These are phyloP conservation scores for Lochmaea capreae DNA, from an alignment of 2,888 invertebrate genomes.

Conservation along the genomic window DNA sequence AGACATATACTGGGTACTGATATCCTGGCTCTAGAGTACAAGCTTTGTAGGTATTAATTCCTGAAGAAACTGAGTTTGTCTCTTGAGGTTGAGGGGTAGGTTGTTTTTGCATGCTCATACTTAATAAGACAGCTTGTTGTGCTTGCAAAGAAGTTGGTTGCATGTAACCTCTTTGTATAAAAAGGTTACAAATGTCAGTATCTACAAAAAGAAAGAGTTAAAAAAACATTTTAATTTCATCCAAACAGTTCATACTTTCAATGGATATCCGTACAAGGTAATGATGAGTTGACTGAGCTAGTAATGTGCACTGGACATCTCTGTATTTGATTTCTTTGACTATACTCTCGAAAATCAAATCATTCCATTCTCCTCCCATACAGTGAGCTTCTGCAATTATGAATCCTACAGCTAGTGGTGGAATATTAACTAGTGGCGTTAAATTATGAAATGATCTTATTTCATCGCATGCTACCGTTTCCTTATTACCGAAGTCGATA, in stretches of 20 bases:
- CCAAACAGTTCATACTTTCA: conserved; percentile 51
- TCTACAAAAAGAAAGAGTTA: conserved; percentile 48
- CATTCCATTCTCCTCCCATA: conserved; percentile 67
- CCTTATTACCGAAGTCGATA: conserved; percentile 76
- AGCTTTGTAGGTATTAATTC: conserved; percentile 67
- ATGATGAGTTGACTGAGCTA: conserved; percentile 61
- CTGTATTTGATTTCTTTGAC: conserved; percentile 63
- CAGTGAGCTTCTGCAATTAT: conserved; percentile 69
- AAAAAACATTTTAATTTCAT: background rate
- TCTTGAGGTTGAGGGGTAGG: background rate
- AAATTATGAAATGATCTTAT: conserved; percentile 71
- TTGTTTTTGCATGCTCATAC: conserved; percentile 64
- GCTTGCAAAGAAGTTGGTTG: conserved; percentile 66
- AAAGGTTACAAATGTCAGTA: conserved; percentile 67
- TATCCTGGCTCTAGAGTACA: conserved; percentile 68
- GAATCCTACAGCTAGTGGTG: conserved; percentile 72
- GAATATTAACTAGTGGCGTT: conserved; percentile 63
- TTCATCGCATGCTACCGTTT: conserved; percentile 70
- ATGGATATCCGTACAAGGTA: conserved; percentile 68
- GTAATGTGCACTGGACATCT: conserved; percentile 59
- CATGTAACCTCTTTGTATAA: conserved; percentile 66
- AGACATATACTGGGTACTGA: conserved; percentile 77
- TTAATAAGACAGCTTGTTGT: conserved; percentile 64
- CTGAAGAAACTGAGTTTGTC: conserved; percentile 3
- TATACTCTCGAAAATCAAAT: conserved; percentile 62